These are phyloP conservation scores for Elysia crispata DNA, from an alignment of 2,888 invertebrate species.

Conservation along the genomic window DNA sequence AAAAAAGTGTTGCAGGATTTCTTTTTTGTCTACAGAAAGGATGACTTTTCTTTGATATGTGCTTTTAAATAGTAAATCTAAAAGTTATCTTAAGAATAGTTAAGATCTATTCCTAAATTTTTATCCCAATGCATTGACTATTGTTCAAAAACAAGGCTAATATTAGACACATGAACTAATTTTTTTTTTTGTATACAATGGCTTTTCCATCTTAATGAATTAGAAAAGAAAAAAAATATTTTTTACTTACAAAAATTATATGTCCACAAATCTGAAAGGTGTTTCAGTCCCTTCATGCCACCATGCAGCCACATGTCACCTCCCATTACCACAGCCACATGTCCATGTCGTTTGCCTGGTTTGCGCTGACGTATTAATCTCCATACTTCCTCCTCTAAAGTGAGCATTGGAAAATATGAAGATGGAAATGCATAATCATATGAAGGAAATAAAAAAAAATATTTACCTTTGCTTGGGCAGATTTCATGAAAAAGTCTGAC, in stretches of 20 bases:
- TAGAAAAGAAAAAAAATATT: too few relatives aligned
- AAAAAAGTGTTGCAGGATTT: too few relatives aligned
- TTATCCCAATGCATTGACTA: too few relatives aligned
- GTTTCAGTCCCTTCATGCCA: conserved; percentile 90
- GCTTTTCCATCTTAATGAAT: too few relatives aligned
- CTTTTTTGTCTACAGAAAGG: too few relatives aligned
- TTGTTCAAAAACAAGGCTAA: not conserved
- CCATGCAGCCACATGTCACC: conserved; percentile 91
- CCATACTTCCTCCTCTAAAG: conserved; percentile 52
- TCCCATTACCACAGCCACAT: conserved; percentile 88
- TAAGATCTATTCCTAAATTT: too few relatives aligned
- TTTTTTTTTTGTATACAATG: not conserved
- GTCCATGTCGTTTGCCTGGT: conserved; percentile 88
- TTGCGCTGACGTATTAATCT: conserved; percentile 27
- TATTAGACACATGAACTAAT: not conserved
- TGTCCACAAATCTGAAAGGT: conserved; percentile 87
- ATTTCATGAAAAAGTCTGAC: too few relatives aligned
- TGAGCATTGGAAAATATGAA: not conserved
- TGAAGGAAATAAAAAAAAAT: too few relatives aligned
- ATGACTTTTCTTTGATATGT: too few relatives aligned
- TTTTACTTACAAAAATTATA: conserved; percentile 86
- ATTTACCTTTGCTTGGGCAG: too few relatives aligned
- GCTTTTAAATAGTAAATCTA: too few relatives aligned
- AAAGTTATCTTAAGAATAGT: too few relatives aligned
- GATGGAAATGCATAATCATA: not conserved